Conservation (phyloP, 2,797 vertebrate genomes). For the Liparis tanakae region DNA sequence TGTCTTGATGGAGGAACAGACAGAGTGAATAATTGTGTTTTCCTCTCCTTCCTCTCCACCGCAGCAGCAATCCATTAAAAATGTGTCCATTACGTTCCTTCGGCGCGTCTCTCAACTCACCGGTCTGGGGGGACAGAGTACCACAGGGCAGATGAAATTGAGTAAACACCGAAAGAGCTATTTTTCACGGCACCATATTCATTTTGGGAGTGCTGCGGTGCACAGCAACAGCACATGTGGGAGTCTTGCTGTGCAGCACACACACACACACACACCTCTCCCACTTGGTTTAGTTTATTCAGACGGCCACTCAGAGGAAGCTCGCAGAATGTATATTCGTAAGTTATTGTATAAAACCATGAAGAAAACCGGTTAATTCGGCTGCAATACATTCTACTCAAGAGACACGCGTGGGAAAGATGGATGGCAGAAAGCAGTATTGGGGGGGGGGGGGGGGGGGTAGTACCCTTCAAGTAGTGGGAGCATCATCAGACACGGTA, state of each 20-base stretch:
- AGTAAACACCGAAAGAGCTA: conserved; percentile 59
- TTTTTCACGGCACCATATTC: conserved; percentile 53
- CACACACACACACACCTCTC: conserved; percentile 1
- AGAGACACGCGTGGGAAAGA: background rate
- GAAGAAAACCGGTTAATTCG: background rate
- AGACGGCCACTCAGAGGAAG: background rate
- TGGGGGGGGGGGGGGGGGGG: background rate
- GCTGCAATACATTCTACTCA: background rate
- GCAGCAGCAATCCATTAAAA: conserved; percentile 66
- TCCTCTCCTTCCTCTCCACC: conserved; percentile 37
- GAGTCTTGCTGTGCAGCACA: conserved; percentile 14
- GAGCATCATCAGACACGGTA: background rate
- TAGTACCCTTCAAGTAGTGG: background rate
- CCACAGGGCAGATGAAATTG: conserved; percentile 63
- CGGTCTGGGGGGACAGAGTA: conserved; percentile 55
- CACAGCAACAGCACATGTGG: background rate
- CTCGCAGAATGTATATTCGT: background rate
- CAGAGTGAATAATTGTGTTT: conserved; percentile 61
- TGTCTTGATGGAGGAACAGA: conserved; percentile 45
- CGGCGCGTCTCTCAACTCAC: conserved; percentile 50
- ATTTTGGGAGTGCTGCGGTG: conserved; percentile 5
- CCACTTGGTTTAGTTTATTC: conserved; percentile 1
- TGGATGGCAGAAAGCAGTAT: conserved; percentile 7
- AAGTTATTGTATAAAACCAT: background rate
- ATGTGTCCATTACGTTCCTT: conserved; percentile 59